Percentiles rank a stretch among this genome's conserved stretches.
phyloP scores from a whole-genome alignment of 2,888 invertebrate species.

The Campoplex capitator region DNA sequence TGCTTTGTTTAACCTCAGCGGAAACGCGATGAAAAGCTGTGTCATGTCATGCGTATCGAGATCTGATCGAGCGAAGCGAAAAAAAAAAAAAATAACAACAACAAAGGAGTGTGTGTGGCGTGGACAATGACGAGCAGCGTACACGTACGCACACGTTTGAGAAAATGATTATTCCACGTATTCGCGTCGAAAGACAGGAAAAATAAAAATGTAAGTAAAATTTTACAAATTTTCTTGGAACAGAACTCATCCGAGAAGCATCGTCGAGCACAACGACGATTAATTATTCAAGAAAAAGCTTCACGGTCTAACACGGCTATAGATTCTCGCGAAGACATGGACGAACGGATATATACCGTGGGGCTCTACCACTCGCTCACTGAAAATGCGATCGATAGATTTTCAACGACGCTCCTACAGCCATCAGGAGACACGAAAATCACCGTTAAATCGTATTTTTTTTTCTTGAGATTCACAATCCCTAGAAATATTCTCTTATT shows the following conservation, averaged over 20 bases:
- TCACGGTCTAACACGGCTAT: slow-evolving; percentile 28
- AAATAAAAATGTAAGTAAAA: slow-evolving; percentile 15
- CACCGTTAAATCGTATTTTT: not conserved
- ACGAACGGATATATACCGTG: not conserved
- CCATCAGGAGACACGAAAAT: not conserved
- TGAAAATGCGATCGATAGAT: slow-evolving; percentile 66
- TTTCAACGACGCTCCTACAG: slow-evolving; percentile 52
- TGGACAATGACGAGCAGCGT: not conserved
- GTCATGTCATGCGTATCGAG: slow-evolving; percentile 50
- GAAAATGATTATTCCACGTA: slow-evolving; percentile 8
- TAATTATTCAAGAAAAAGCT: slow-evolving; percentile 52
- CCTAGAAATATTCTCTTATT: not conserved
- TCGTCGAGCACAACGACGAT: slow-evolving; percentile 9
- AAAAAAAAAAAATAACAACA: slow-evolving; percentile 31
- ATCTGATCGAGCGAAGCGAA: slow-evolving; percentile 46
- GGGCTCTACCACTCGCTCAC: not conserved
- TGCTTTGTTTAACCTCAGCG: slow-evolving; percentile 53
- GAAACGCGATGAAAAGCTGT: slow-evolving; percentile 38
- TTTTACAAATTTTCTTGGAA: slow-evolving; percentile 21
- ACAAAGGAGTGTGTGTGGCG: not conserved
- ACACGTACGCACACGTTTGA: not conserved
- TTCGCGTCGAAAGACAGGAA: slow-evolving; percentile 4
- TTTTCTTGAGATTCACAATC: not conserved
- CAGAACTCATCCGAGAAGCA: slow-evolving; percentile 20
- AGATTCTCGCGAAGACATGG: slow-evolving; percentile 4